phyloP scores from a whole-genome alignment of 2,888 invertebrate genomes.

The Andrena haemorrhoa region DNA sequence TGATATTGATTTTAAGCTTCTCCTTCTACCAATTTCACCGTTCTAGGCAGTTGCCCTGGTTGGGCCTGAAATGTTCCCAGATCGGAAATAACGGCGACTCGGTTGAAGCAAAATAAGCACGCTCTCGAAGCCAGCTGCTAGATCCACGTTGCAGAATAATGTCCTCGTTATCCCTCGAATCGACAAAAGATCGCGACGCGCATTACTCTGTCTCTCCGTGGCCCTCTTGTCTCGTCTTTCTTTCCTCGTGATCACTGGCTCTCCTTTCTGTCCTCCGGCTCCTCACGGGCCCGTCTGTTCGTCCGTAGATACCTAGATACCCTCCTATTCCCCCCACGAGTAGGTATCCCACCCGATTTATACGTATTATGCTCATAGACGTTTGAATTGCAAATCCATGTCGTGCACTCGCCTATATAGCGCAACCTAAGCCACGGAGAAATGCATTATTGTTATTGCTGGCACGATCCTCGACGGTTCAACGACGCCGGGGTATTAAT shows the following conservation, averaged over 20 bases:
- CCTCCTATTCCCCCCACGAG: neutral
- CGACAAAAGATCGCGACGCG: conserved; percentile 65
- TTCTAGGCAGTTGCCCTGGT: too few species aligned
- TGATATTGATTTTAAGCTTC: too few species aligned
- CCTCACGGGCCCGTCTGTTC: conserved; percentile 23
- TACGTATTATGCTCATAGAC: conserved; percentile 76
- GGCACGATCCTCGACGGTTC: conserved; percentile 61
- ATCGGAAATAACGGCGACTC: conserved; percentile 1
- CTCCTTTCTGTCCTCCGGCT: conserved; percentile 8
- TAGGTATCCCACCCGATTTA: conserved; percentile 73
- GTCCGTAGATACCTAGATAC: neutral
- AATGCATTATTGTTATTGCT: conserved; percentile 71
- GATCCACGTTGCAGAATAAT: conserved; percentile 72
- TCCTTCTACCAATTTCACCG: too few species aligned
- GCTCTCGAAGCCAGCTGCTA: conserved; percentile 45
- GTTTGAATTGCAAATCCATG: conserved; percentile 82
- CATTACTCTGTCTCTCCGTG: neutral
- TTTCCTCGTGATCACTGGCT: neutral
- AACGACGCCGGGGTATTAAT: conserved; percentile 69
- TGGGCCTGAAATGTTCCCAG: neutral
- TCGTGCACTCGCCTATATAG: conserved; percentile 68
- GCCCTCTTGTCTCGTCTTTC: neutral
- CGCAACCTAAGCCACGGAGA: conserved; percentile 62
- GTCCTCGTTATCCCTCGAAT: conserved; percentile 80
- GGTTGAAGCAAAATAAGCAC: neutral